Evolutionary conservation across 2,113 vertebrate species (phyloP), one percentile per base, ranked within the genome.

Genomic region (Collichthys lucidus): DNA sequence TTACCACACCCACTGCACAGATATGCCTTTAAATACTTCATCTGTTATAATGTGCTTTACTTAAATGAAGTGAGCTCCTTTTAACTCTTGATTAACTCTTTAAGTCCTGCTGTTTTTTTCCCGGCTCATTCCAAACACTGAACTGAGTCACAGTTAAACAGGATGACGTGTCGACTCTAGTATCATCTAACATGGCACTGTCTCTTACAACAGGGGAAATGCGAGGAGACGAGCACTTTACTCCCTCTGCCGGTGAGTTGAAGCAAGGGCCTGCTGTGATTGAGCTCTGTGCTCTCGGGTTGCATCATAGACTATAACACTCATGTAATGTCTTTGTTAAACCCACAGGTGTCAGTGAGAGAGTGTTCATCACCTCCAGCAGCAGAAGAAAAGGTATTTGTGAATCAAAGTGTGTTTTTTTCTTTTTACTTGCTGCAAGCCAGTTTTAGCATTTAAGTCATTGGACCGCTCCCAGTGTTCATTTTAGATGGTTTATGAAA

Each of bases 231-330:
- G 72, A 92, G 90, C 82, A 26, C 91, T 65, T 84, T 68, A 73
- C 91, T 67, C 94, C 94, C 95, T 89, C 95, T 94, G 91, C 88
- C 88, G 94, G 95, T 95, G 91, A 82, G 90, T 90, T 57, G n/a
- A 3, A 53, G 80, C 77, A 65, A 57, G 83, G 63, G 82, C 71
- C 0, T 31, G 24, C 67, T 29, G 1, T 16, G 16, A 17, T 31
- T 49, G 62, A 70, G 82, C 84, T 47, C 44, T 35, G 62, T 6
- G 74, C 57, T 79, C 60, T 73, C 40, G 9, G 74, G 29, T 82
- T 82, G 60, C 74, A 88, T 63, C 86, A 71, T 52, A 52, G 72
- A 79, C 70, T 62, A 15, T 49, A 55, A 61, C 57, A 24, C 78
- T 84, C 47, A 12, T 93, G 91, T 68, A 89, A 88, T 89, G 86